phyloP scores from a whole-genome alignment of 2,888 invertebrate genomes.

The Lycaena phlaeas region DNA sequence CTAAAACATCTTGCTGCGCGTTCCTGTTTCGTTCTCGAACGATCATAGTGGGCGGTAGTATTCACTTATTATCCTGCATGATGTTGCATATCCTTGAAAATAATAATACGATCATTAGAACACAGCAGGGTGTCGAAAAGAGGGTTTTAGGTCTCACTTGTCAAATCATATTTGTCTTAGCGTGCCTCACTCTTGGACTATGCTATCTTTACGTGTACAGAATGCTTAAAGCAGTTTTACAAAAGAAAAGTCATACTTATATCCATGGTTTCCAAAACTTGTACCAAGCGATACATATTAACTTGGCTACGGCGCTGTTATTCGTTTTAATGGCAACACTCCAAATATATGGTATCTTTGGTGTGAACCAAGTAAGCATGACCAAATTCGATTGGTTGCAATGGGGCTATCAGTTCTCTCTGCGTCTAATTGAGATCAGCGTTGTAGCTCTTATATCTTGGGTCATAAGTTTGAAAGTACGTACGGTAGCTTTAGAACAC shows the following conservation, averaged over 20 bases:
- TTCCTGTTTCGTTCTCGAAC: constrained; percentile 84
- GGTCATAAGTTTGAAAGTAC: constrained; percentile 84
- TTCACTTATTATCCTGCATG: constrained; percentile 86
- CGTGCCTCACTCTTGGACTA: constrained; percentile 86
- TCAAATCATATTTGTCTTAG: constrained; percentile 88
- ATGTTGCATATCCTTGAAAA: constrained; percentile 85
- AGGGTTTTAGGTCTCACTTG: constrained; percentile 83
- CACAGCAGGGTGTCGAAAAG: constrained; percentile 59
- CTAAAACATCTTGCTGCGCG: constrained; percentile 79
- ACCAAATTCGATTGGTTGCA: constrained; percentile 88
- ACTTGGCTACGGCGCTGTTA: constrained; percentile 87
- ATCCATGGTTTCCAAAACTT: constrained; percentile 86
- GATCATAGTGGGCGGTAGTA: constrained; percentile 82
- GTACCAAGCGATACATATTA: constrained; percentile 90
- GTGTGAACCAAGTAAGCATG: constrained; percentile 68
- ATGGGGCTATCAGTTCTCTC: constrained; percentile 92
- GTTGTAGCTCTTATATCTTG: constrained; percentile 89
- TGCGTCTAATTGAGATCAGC: constrained; percentile 88
- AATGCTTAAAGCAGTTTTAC: constrained; percentile 80
- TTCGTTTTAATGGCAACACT: constrained; percentile 87
- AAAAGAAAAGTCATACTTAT: constrained; percentile 84
- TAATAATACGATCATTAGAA: constrained; percentile 62
- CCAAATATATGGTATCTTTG: constrained; percentile 83
- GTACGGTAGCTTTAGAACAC: constrained; percentile 74
- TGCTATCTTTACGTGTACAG: constrained; percentile 89